These are phyloP conservation scores for Caranx ignobilis DNA, from an alignment of 2,113 vertebrate species.

Conservation along the genomic window DNA sequence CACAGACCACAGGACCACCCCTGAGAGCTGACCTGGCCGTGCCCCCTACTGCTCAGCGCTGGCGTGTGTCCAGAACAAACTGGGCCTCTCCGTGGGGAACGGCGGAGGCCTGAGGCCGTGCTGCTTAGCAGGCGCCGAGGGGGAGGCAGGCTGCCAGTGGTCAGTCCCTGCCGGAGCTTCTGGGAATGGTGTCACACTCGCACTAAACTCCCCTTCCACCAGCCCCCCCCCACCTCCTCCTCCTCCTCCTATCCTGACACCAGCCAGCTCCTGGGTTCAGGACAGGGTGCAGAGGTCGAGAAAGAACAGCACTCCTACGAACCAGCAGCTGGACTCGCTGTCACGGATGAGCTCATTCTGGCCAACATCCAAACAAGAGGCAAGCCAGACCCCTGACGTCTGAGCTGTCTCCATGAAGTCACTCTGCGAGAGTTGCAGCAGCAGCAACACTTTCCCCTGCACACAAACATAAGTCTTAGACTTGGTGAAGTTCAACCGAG, in stretches of 20 bases:
- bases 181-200: conserved; percentile 65
- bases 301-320: conserved; percentile 45
- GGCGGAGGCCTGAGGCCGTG: conserved; percentile 65
- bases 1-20: conserved; percentile 77
- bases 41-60: conserved; percentile 69
- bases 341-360: conserved; percentile 81
- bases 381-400: conserved; percentile 53
- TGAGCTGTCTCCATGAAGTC: conserved; percentile 68
- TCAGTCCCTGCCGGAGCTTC: conserved; percentile 63
- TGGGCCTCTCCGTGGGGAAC: conserved; percentile 71
- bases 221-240: neutral
- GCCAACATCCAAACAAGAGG: conserved; percentile 63
- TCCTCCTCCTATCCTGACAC: conserved; percentile 27
- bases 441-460: conserved; percentile 25
- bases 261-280: conserved; percentile 38
- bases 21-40: conserved; percentile 76
- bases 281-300: conserved; percentile 50
- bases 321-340: conserved; percentile 70
- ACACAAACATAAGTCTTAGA: conserved; percentile 53
- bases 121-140: conserved; percentile 75
- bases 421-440: conserved; percentile 49
- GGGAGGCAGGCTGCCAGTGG: conserved; percentile 74
- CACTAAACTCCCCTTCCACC: conserved; percentile 1
- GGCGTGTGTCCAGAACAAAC: conserved; percentile 81
- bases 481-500: conserved; percentile 53